Evolutionary conservation across 2,113 vertebrate genomes (phyloP).

Genomic region (Mola mola): DNA sequence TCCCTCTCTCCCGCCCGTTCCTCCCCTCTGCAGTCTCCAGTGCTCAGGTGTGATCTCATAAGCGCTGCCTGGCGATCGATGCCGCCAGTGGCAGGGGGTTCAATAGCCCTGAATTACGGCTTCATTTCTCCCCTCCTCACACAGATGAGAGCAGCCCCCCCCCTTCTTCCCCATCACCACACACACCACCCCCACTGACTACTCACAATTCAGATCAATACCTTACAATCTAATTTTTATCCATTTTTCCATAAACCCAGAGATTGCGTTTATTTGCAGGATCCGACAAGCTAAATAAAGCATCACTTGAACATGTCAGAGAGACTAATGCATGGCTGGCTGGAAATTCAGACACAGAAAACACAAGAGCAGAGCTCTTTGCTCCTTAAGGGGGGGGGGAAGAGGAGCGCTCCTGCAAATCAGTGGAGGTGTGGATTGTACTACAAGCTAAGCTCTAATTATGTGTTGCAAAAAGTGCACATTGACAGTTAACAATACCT

Average conservation of each 20-base stretch:
- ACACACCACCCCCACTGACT: conserved; percentile 54
- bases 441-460: conserved; percentile 75
- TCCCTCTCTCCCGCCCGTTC: conserved; percentile 4
- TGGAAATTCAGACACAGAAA: conserved; percentile 81
- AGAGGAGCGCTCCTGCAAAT: conserved; percentile 68
- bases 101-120: conserved; percentile 97
- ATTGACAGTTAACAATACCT: conserved; percentile 75
- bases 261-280: conserved; percentile 99
- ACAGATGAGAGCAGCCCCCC: conserved; percentile 91
- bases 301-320: conserved; percentile 82
- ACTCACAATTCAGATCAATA: conserved; percentile 89
- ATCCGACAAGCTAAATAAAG: conserved; percentile 99
- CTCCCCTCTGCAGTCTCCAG: conserved; percentile 78
- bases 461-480: conserved; percentile 72
- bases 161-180: conserved; percentile 16
- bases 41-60: conserved; percentile 93
- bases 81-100: conserved; percentile 90
- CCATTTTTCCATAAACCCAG: conserved; percentile 99
- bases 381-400: conserved; percentile 62
- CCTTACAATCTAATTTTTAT: conserved; percentile 99
- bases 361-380: conserved; percentile 80
- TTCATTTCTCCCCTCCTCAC: conserved; percentile 90
- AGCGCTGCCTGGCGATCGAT: conserved; percentile 92
- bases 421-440: conserved; percentile 74
- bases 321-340: conserved; percentile 76